Evolutionary conservation across 2,113 vertebrate species (phyloP).

Genomic region (Indicator maculatus): DNA sequence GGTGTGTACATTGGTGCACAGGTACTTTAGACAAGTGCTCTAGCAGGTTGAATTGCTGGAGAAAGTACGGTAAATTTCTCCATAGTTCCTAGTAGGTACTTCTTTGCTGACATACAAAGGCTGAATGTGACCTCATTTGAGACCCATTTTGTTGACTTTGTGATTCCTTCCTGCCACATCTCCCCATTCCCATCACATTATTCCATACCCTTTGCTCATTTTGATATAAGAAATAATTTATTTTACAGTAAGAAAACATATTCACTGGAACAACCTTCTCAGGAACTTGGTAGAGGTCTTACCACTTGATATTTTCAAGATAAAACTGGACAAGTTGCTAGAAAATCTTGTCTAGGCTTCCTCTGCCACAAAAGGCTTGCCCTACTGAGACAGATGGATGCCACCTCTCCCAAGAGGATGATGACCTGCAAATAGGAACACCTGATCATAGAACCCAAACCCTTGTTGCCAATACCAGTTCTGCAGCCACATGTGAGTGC

Average conservation of each 20-base stretch:
- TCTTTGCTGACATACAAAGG: background rate
- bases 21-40: background rate
- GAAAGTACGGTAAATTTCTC: background rate
- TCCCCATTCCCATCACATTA: background rate
- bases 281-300: background rate
- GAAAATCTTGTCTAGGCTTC: background rate
- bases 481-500: background rate
- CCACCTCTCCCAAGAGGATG: background rate
- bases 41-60: background rate
- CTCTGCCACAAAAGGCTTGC: background rate
- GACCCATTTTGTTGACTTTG: background rate
- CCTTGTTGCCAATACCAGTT: fast-evolving
- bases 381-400: background rate
- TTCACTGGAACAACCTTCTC: background rate
- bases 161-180: background rate
- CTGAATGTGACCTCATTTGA: background rate
- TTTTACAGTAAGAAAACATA: background rate
- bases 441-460: background rate
- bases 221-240: background rate
- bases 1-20: background rate
- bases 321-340: background rate
- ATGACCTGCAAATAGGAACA: background rate
- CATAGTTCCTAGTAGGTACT: background rate
- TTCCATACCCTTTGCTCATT: background rate
- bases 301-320: background rate